phyloP scores from a whole-genome alignment of 2,797 vertebrate genomes.

The Poeciliopsis gracilis region DNA sequence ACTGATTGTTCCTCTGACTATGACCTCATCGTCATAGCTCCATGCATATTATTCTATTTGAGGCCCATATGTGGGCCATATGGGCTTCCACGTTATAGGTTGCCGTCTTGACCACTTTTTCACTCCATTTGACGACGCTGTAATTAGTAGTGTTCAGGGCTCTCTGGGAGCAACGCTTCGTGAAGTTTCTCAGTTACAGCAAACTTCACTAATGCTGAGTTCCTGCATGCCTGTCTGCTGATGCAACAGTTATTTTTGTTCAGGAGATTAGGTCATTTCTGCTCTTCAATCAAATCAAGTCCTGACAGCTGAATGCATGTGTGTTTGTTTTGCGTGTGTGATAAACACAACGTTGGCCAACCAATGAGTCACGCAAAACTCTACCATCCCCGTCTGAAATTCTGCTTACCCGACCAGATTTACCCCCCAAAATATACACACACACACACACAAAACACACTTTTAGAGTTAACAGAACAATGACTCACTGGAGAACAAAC shows the following conservation, averaged over 20 bases:
- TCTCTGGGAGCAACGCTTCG: slow-evolving; percentile 69
- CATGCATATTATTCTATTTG: slow-evolving; percentile 58
- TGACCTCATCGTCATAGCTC: slow-evolving; percentile 64
- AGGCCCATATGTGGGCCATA: slow-evolving; percentile 73
- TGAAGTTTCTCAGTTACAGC: slow-evolving; percentile 67
- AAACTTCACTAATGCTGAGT: slow-evolving; percentile 59
- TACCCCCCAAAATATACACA: slow-evolving; percentile 41
- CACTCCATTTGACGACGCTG: slow-evolving; percentile 56
- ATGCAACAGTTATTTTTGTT: slow-evolving; percentile 79
- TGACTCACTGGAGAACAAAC: slow-evolving; percentile 69
- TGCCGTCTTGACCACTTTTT: slow-evolving; percentile 54
- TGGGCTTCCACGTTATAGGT: slow-evolving; percentile 51
- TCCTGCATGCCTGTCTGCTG: slow-evolving; percentile 76
- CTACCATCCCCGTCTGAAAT: slow-evolving; percentile 57
- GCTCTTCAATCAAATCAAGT: slow-evolving; percentile 73
- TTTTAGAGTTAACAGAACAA: slow-evolving; percentile 47
- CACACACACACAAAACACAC: slow-evolving; percentile 10
- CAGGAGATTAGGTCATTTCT: slow-evolving; percentile 80
- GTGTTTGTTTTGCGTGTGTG: slow-evolving; percentile 50
- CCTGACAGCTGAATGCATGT: slow-evolving; percentile 77
- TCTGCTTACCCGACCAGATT: slow-evolving; percentile 43
- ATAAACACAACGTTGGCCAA: slow-evolving; percentile 75
- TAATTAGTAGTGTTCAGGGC: slow-evolving; percentile 72
- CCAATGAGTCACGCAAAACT: slow-evolving; percentile 71
- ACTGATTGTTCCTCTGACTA: slow-evolving; percentile 52